A percentile compares a stretch with the other conserved stretches of the same genome.
phyloP scores from a whole-genome alignment of 2,113 vertebrate genomes.

The Lepisosteus osseus region DNA sequence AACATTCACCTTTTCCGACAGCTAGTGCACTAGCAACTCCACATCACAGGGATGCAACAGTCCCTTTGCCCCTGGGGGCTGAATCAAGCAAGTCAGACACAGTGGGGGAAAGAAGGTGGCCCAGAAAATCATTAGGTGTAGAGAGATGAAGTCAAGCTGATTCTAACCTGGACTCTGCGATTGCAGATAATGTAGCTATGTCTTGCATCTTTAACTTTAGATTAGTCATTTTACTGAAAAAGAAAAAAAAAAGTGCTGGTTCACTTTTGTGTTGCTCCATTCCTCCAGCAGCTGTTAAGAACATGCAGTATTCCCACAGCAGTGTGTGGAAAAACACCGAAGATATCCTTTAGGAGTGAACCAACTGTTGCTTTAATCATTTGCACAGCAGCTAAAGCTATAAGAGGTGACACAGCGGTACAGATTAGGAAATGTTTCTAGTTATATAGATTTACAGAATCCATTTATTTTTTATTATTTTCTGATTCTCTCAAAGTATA shows the following conservation, averaged over 20 bases:
- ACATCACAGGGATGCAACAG: slow-evolving; percentile 4
- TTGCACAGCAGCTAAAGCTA: slow-evolving; percentile 28
- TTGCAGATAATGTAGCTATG: slow-evolving; percentile 53
- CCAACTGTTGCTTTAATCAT: slow-evolving; percentile 22
- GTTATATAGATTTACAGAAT: slow-evolving; percentile 45
- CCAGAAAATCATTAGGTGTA: slow-evolving; percentile 48
- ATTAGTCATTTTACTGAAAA: slow-evolving; percentile 41
- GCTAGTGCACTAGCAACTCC: slow-evolving; percentile 17
- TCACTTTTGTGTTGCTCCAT: slow-evolving; percentile 76
- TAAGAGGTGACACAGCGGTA: slow-evolving; percentile 20
- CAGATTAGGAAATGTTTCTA: slow-evolving; percentile 38
- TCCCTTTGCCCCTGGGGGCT: slow-evolving; percentile 36
- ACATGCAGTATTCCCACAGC: slow-evolving; percentile 26
- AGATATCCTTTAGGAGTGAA: slow-evolving; percentile 38
- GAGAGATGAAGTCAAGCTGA: slow-evolving; percentile 68
- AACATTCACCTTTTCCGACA: slow-evolving; percentile 13
- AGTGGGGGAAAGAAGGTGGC: slow-evolving; percentile 46
- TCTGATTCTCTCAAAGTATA: slow-evolving; percentile 52
- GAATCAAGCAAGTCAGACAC: slow-evolving; percentile 49
- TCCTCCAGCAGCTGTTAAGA: slow-evolving; percentile 20
- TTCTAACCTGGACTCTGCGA: slow-evolving; percentile 10
- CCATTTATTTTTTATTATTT: slow-evolving; percentile 46
- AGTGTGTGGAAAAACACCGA: slow-evolving; percentile 48
- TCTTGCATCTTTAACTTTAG: slow-evolving; percentile 45
- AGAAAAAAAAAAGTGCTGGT: slow-evolving; percentile 85